These are phyloP conservation scores for Gephyroberyx darwinii DNA, from an alignment of 2,797 vertebrate species.

Conservation along the genomic window DNA sequence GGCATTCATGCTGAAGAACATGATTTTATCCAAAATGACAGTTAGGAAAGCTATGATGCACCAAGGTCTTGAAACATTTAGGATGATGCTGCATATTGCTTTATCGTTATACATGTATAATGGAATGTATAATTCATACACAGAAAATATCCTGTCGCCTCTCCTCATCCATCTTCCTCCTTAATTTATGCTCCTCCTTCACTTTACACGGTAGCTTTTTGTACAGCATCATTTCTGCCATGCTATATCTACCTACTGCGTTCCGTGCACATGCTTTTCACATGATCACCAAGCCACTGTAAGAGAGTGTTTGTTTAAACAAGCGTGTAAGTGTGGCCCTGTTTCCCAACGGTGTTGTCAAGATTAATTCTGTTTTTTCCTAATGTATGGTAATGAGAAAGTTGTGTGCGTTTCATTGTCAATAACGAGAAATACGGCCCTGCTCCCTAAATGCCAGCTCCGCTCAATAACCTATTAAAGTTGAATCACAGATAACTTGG, in stretches of 20 bases:
- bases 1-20: slow-evolving; percentile 60
- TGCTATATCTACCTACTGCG: slow-evolving; percentile 35
- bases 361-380: slow-evolving; percentile 81
- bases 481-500: slow-evolving; percentile 87
- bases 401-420: slow-evolving; percentile 84
- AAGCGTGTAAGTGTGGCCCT: slow-evolving; percentile 67
- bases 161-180: slow-evolving; percentile 2
- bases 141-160: slow-evolving; percentile 32
- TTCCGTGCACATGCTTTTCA: slow-evolving; percentile 19
- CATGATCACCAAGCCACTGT: slow-evolving; percentile 34
- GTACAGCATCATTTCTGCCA: slow-evolving; percentile 34
- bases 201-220: slow-evolving; percentile 19
- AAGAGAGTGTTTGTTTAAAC: slow-evolving; percentile 68
- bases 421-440: slow-evolving; percentile 84
- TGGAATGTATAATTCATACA: slow-evolving; percentile 57
- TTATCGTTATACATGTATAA: slow-evolving; percentile 47
- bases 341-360: slow-evolving; percentile 71
- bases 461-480: slow-evolving; percentile 90
- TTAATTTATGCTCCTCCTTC: slow-evolving; percentile 3
- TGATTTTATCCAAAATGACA: slow-evolving; percentile 61
- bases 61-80: slow-evolving; percentile 64
- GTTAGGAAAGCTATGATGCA: slow-evolving; percentile 44
- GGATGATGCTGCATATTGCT: slow-evolving; percentile 39
- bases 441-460: slow-evolving; percentile 83
- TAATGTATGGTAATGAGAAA: slow-evolving; percentile 87